Base-by-base conservation (phyloP, 2,888 invertebrate species). In the Hirtodrosophila duncani region DNA sequence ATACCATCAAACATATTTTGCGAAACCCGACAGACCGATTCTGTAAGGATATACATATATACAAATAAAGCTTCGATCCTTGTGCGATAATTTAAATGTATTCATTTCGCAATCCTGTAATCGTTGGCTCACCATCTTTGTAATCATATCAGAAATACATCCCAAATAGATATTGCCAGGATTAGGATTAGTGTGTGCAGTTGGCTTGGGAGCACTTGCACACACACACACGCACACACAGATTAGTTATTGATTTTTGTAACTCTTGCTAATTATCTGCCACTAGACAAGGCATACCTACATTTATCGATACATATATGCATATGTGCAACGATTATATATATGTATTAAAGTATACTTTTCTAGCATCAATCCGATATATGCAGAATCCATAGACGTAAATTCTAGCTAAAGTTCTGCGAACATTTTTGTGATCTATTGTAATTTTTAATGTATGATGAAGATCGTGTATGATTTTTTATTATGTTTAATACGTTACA, bases 351-450 rank as follows among this genome's bases (percentile, higher is more conserved):
- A 48, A 41, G 48, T 70, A 65, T 70, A 70, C 79, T 75, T 71
- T 71, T 72, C 42, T 75, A 79, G 77, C 64, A 55, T 9, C 43
- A 58, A 48, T 51, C 51, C 61, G 49, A 45, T 14, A 14, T 34
- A 31, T 51, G 67, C 77, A 53, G 59, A n/a, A 65, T 48, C 42
- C 39, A 60, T 71, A 79, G 77, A 46, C 53, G 61, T 59, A 53
- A 71, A 69, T 59, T 70, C 55, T 72, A 79, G 71, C 64, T 33
- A 61, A 67, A 79, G 64, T 79, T 71, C n/a, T 79, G 75, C 64
- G 61, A 61, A 68, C 67, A 51, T 71, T 63, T 80, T 72, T 71
- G 71, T 71, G 71, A 71, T 72, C 75, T 72, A 72, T 75, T 61
- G 64, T 75, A 75, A 71, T 72, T 75, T 69, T 43, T 66, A 51